These are phyloP conservation scores for Polyploca ridens DNA, from an alignment of 2,888 invertebrate species.

Conservation along the genomic window DNA sequence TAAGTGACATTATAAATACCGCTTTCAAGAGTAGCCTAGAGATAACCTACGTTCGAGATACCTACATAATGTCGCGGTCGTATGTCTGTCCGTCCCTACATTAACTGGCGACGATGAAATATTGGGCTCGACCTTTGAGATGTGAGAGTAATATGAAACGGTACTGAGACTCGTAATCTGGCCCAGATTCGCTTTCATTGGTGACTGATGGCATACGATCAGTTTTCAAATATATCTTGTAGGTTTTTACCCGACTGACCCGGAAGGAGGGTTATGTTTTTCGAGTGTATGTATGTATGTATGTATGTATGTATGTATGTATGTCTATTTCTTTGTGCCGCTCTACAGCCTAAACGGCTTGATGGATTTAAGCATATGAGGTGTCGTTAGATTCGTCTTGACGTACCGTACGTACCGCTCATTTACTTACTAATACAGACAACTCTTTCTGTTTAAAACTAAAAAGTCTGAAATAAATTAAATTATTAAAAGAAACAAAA, in stretches of 20 bases:
- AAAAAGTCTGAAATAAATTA: no score
- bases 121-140: slow-evolving; percentile 3
- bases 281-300: no score
- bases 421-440: no score
- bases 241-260: not conserved
- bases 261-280: no score
- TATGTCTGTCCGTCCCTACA: slow-evolving; percentile 3
- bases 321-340: no score
- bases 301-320: no score
- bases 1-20: slow-evolving; percentile 1
- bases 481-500: no score
- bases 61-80: not conserved
- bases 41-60: slow-evolving; percentile 2
- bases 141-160: not conserved
- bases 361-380: no score
- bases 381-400: no score
- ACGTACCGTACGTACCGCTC: no score
- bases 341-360: no score
- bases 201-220: not conserved
- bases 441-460: no score
- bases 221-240: not conserved
- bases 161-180: not conserved
- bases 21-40: not conserved
- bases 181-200: not conserved
- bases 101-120: slow-evolving; percentile 5